Conservation (phyloP, 2,888 invertebrate species). For the Diloba caeruleocephala region DNA sequence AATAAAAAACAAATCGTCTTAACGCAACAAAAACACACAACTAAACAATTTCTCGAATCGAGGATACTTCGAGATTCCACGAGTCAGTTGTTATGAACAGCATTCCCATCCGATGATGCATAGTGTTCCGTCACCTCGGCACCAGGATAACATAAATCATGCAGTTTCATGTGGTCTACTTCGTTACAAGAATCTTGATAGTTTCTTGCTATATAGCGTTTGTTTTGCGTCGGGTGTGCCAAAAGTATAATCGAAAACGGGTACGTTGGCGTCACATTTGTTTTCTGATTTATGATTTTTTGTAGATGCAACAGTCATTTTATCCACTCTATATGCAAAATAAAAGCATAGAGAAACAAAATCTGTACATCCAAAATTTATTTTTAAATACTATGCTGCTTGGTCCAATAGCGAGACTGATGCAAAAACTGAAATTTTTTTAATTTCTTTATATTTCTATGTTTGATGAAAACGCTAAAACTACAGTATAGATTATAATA, state of each 20-base stretch:
- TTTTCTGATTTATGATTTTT: slow-evolving; percentile 21
- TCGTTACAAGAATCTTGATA: slow-evolving; percentile 54
- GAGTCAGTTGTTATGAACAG: slow-evolving; percentile 53
- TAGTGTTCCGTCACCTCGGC: slow-evolving; percentile 31
- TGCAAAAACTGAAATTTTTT: no score
- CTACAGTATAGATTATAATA: no score
- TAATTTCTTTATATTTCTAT: no score
- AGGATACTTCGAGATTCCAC: slow-evolving; percentile 42
- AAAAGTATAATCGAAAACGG: slow-evolving; percentile 38
- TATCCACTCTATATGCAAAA: no score
- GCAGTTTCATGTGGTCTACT: slow-evolving; percentile 40
- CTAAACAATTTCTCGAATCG: slow-evolving; percentile 20
- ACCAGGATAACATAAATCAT: slow-evolving; percentile 54
- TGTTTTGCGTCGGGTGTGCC: slow-evolving; percentile 41
- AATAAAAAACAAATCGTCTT: neutral
- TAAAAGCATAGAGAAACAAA: no score
- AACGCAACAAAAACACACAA: slow-evolving; percentile 23
- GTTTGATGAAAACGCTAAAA: no score
- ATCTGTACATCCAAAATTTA: no score
- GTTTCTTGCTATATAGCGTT: slow-evolving; percentile 44
- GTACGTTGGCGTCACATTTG: slow-evolving; percentile 5
- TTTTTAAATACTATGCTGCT: no score
- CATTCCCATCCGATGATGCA: slow-evolving; percentile 52
- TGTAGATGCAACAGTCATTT: no score
- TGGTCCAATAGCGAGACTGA: no score